A percentile compares a stretch with the other conserved stretches of the same genome.
Evolutionary conservation across 2,797 vertebrate genomes (phyloP).

Genomic region (Gobionotothen gibberifrons): DNA sequence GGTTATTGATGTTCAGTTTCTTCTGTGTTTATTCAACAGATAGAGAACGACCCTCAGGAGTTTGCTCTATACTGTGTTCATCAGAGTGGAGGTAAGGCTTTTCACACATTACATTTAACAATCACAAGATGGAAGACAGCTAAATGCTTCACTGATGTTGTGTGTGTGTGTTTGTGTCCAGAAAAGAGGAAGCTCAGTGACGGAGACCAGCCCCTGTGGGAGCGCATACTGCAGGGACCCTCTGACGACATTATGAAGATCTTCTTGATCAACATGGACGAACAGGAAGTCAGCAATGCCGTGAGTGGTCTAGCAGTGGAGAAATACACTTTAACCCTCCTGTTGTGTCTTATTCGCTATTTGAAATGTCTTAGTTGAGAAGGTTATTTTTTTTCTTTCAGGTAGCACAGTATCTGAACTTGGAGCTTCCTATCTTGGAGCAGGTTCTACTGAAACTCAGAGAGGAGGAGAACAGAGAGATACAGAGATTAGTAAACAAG

Average conservation of each 20-base stretch:
- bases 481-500: slow-evolving; percentile 85
- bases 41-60: slow-evolving; percentile 82
- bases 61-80: slow-evolving; percentile 73
- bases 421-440: slow-evolving; percentile 90
- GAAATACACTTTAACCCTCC: too few relatives aligned
- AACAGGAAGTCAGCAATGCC: slow-evolving; percentile 92
- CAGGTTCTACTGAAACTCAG: slow-evolving; percentile 87
- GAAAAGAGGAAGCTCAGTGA: slow-evolving; percentile 86
- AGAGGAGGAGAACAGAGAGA: slow-evolving; percentile 88
- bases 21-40: slow-evolving; percentile 50
- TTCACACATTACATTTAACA: background rate
- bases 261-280: slow-evolving; percentile 92
- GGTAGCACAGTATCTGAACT: slow-evolving; percentile 94
- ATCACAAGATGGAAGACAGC: background rate
- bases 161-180: slow-evolving; percentile 25
- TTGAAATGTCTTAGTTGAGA: too few relatives aligned
- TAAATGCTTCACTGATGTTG: background rate
- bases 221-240: slow-evolving; percentile 92
- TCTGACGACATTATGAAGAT: slow-evolving; percentile 90
- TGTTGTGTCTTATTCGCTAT: background rate
- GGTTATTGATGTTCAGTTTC: background rate
- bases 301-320: slow-evolving; percentile 74
- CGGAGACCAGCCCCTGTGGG: slow-evolving; percentile 89
- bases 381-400: slow-evolving; percentile 53
- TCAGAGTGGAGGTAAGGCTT: slow-evolving; percentile 75